Percentiles rank a stretch among this genome's conserved stretches.
Evolutionary conservation across 1,140 invertebrate genomes (phyloP).

Genomic region (Hydropsyche tenuis): DNA sequence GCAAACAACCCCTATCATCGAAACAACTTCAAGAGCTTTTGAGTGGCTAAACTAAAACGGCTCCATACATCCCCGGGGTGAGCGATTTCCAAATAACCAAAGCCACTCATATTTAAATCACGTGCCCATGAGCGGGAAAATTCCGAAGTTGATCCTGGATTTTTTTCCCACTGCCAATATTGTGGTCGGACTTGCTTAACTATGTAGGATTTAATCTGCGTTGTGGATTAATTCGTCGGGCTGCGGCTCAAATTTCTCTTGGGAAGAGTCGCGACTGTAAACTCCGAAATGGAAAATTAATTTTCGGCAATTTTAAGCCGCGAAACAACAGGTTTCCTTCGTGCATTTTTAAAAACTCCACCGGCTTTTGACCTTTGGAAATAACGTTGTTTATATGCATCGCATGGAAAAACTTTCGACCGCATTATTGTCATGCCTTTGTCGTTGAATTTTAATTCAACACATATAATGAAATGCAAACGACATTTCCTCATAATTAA

Average conservation of each 20-base stretch:
- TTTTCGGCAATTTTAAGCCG: neutral
- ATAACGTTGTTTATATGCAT: no score
- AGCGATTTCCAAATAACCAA: neutral
- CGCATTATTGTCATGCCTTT: no score
- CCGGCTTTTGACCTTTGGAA: no score
- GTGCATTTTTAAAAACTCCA: neutral
- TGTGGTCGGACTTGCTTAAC: neutral
- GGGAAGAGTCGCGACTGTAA: neutral
- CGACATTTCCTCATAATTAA: no score
- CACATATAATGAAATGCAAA: no score
- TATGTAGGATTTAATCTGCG: constrained; percentile 15
- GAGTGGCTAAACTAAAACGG: neutral
- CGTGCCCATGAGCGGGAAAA: neutral
- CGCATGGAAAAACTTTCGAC: no score
- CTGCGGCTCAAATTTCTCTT: neutral
- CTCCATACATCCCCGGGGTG: no score
- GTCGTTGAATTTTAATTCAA: no score
- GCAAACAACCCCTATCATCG: neutral
- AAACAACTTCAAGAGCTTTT: constrained; percentile 3
- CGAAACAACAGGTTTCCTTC: neutral
- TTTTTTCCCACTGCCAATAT: neutral
- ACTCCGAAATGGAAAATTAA: constrained; percentile 13
- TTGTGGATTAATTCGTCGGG: constrained; percentile 17
- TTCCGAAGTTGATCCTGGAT: neutral
- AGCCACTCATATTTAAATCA: no score